Percentiles rank a stretch among this genome's conserved stretches.
These are phyloP conservation scores for Ommatoiulus sabulosus DNA, from an alignment of 2,888 invertebrate genomes.

Conservation along the genomic window DNA sequence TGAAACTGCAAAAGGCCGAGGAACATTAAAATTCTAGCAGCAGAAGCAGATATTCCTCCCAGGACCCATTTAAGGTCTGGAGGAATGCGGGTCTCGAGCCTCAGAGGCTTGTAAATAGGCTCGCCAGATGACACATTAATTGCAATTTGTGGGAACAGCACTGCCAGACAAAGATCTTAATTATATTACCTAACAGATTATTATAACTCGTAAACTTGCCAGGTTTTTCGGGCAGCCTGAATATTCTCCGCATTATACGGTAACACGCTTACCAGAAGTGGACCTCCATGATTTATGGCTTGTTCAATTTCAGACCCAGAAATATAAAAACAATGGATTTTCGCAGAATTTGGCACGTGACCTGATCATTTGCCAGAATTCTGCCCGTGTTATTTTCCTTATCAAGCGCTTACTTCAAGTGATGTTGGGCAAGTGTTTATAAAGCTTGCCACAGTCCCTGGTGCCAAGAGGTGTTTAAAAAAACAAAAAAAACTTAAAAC, in stretches of 20 bases:
- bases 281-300: neutral
- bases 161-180: conserved; percentile 45
- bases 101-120: conserved; percentile 45
- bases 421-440: too few relatives aligned
- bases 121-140: conserved; percentile 31
- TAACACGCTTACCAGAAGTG: conserved; percentile 24
- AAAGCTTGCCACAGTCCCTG: too few relatives aligned
- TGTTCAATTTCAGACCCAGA: neutral
- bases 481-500: too few relatives aligned
- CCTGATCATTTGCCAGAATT: neutral
- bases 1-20: neutral
- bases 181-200: conserved; percentile 44
- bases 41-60: conserved; percentile 25
- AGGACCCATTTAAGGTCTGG: conserved; percentile 22
- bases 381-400: neutral
- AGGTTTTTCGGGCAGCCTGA: neutral
- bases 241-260: neutral
- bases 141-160: conserved; percentile 47
- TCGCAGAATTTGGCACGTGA: neutral
- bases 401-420: too few relatives aligned
- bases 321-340: neutral
- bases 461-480: too few relatives aligned
- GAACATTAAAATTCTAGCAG: conserved; percentile 36
- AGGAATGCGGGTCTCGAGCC: conserved; percentile 35
- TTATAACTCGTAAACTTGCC: conserved; percentile 44